Evolutionary conservation across 2,888 invertebrate genomes (phyloP), one percentile per base, ranked within the genome.

Genomic region (Onthophagus sagittarius): DNA sequence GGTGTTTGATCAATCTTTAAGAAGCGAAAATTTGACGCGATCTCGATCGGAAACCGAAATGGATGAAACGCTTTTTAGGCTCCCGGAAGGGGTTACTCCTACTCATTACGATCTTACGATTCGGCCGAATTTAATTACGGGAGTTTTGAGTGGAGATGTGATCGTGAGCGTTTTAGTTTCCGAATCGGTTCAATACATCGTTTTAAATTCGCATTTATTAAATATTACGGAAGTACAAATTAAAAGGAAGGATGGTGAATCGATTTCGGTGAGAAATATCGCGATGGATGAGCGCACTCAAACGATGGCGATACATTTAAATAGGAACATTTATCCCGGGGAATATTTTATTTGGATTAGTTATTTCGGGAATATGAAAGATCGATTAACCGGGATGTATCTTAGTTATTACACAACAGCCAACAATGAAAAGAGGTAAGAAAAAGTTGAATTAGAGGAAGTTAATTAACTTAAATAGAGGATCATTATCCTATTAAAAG

Each of bases 61-160:
- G 23, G 63, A 73, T 5, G 69, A 72, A 65, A 63, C n/a, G 23
- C 65, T 53, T 9, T 53, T 86, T 76, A 88, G 92, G 63, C 84
- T 94, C 69, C 89, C 92, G 0, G 83, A 84, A 7, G 86, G 88
- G 69, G 86, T 91, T 0, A 83, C 84, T n/a, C 93, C 93, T 0
- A 76, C 87, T 2, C 88, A 88, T 74, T 94, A 94, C 80, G 89
- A 91, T 72, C 82, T 94, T 3, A 87, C 86, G 13, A 83, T 93
- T 71, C 86, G 89, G 72, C 93, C 93, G 0, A 87, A 92, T 81
- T 86, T 94, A 69, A 84, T 85, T 11, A 84, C 84, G n/a, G 90
- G 89, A 62, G 86, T 84, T 0, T 92, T 89, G 79, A 81, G 82
- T 9, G 93, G 93, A 11, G 85, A 85, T 69, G 89, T 90, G 0